Percentiles rank a stretch among this genome's conserved stretches.
These are phyloP conservation scores for Apostichopus parvimensis DNA, from an alignment of 35 echinoderm and acorn worm genomes.

Conservation along the genomic window DNA sequence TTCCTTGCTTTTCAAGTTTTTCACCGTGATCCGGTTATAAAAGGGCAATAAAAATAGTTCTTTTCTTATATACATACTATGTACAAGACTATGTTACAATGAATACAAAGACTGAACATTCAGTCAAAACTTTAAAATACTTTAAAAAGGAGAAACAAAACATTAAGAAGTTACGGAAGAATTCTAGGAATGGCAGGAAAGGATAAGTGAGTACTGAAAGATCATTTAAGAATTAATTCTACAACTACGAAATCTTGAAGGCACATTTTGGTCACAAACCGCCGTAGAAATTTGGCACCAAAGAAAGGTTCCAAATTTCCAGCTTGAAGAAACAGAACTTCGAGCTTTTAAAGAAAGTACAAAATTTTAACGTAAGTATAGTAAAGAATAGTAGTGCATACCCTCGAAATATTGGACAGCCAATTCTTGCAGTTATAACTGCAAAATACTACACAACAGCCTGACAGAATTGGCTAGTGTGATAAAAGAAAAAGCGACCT, in stretches of 20 bases:
- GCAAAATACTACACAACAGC: no score
- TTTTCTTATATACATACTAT: slow-evolving; percentile 33
- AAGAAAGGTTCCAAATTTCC: slow-evolving; percentile 23
- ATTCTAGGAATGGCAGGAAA: not conserved
- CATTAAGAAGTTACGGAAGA: not conserved
- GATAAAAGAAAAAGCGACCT: no score
- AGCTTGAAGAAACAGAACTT: not conserved
- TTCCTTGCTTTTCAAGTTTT: not conserved
- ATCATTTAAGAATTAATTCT: slow-evolving; percentile 5
- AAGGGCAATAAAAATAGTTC: slow-evolving; percentile 24
- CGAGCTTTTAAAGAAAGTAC: not conserved
- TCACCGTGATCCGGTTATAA: slow-evolving; percentile 12
- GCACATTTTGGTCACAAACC: slow-evolving; percentile 55
- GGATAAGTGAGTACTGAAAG: slow-evolving; percentile 48
- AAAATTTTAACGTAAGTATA: no score
- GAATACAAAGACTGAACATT: not conserved
- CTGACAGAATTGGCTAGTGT: no score
- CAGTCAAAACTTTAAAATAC: no score
- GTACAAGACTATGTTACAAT: slow-evolving; percentile 11
- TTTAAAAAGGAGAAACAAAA: no score
- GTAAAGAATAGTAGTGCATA: no score
- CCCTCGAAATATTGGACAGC: no score
- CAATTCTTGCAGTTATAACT: no score
- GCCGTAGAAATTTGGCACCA: slow-evolving; percentile 35
- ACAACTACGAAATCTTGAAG: slow-evolving; percentile 6